phyloP scores from a whole-genome alignment of 2,888 invertebrate genomes.

The Aelia acuminata region DNA sequence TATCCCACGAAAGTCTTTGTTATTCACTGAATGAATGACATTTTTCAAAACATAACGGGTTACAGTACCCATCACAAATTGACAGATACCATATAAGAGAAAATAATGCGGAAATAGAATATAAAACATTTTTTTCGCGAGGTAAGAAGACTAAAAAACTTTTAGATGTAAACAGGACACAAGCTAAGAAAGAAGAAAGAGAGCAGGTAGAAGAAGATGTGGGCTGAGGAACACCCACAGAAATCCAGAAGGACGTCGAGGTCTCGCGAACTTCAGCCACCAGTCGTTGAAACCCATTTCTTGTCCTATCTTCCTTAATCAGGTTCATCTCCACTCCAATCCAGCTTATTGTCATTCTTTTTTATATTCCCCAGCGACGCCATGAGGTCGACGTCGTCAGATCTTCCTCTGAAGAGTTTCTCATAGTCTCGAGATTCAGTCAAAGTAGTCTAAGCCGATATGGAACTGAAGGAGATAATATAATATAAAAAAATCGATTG shows the following conservation, averaged over 20 bases:
- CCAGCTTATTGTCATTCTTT: neutral
- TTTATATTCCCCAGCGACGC: neutral
- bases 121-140: neutral
- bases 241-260: neutral
- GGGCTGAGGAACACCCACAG: slow-evolving; percentile 44
- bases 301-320: neutral
- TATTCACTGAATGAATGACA: no score
- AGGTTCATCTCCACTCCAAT: neutral
- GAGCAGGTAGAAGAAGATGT: neutral
- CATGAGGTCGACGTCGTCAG: no score
- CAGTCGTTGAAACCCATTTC: neutral
- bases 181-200: slow-evolving; percentile 36
- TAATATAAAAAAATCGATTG: no score
- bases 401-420: no score
- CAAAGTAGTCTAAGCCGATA: no score
- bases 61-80: neutral
- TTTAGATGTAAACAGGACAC: slow-evolving; percentile 21
- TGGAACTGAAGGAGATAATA: no score
- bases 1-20: no score
- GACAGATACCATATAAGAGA: neutral
- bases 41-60: neutral
- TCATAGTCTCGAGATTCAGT: no score
- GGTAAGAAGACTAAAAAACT: neutral
- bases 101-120: neutral
- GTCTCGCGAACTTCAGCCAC: slow-evolving; percentile 8